A percentile compares a stretch with the other conserved stretches of the same genome.
Evolutionary conservation across 1,140 invertebrate genomes (phyloP).

Genomic region (Nomia melanderi): DNA sequence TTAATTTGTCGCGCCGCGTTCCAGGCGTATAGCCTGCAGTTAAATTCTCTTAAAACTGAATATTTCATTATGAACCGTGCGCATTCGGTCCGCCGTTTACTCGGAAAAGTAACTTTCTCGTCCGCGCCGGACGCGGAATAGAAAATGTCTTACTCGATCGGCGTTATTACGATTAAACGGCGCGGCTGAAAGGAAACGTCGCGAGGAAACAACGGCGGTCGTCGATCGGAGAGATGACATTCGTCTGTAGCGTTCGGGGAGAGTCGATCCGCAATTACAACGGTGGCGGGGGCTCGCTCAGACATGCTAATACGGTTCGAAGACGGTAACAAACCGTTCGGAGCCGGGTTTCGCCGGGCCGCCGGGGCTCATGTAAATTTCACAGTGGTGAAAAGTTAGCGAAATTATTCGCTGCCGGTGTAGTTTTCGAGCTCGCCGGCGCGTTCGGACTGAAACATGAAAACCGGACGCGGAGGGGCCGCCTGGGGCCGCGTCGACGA

Average conservation of each 20-base stretch:
- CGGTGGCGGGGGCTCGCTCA: constrained; percentile 66
- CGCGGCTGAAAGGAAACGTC: no score
- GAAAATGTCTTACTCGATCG: no score
- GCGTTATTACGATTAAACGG: no score
- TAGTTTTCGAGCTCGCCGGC: constrained; percentile 11
- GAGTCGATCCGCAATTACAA: constrained; percentile 19
- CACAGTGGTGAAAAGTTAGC: constrained; percentile 61
- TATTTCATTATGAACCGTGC: no score
- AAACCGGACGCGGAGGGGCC: not conserved
- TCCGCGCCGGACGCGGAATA: no score
- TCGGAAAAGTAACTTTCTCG: no score
- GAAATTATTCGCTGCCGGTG: constrained; percentile 59
- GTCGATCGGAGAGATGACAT: no score
- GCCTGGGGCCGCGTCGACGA: constrained; percentile 3
- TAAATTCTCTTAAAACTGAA: no score
- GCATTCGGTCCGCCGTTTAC: no score
- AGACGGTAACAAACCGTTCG: constrained; percentile 40
- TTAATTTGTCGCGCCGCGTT: no score
- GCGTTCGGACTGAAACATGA: not conserved
- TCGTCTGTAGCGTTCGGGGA: not conserved
- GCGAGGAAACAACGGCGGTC: no score
- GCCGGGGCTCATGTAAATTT: constrained; percentile 63
- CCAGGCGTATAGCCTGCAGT: no score
- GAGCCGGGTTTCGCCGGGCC: constrained; percentile 1
- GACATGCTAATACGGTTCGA: constrained; percentile 73